Base-by-base conservation (phyloP, 2,113 vertebrate species). In the Alces alces region DNA sequence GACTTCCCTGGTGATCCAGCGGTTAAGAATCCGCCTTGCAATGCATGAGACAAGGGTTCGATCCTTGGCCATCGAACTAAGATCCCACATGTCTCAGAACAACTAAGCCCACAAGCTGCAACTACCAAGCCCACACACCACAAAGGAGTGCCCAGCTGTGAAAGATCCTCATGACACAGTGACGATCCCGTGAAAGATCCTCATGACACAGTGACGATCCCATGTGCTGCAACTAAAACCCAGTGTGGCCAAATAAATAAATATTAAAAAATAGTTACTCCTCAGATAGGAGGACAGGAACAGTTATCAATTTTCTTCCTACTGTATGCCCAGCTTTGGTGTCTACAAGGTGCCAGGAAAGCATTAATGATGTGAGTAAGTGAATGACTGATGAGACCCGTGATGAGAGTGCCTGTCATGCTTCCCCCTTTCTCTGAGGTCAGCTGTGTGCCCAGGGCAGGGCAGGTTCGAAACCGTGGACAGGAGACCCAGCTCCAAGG, bases 361-460 rank as follows among this genome's bases (percentile, higher is more conserved):
- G n/a, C 25, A 33, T 76, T 3, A 94, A 76, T 28, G 7, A 19
- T 54, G 25, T 5, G 30, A 83, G 10, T 30, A 21, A 66, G 19
- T 33, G 58, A 90, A 16, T 36, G 70, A 80, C 7, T 27, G 70
- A 10, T 45, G 33, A 45, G 10, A 47, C 27, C 57, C 30, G 23
- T 30, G 73, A 54, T 10, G 16, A 14, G 7, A 55, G 82, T 23
- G 27, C n/a, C 30, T 27, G 50, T 43, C 47, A 21, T 21, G 0
- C 13, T 7, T 5, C 92, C 36, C 36, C 47, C 54, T 54, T 2
- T 54, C 5, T 0, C 12, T 17, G n/a, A 19, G 47, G 39, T 78
- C 30, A 9, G 5, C 76, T 15, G 19, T 2, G 1, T 16, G 2
- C 19, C 45, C 0, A 2, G 19, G 16, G 33, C n/a, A 86, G 54